Evolutionary conservation across 2,113 vertebrate species (phyloP).

Genomic region (Scopus umbretta): DNA sequence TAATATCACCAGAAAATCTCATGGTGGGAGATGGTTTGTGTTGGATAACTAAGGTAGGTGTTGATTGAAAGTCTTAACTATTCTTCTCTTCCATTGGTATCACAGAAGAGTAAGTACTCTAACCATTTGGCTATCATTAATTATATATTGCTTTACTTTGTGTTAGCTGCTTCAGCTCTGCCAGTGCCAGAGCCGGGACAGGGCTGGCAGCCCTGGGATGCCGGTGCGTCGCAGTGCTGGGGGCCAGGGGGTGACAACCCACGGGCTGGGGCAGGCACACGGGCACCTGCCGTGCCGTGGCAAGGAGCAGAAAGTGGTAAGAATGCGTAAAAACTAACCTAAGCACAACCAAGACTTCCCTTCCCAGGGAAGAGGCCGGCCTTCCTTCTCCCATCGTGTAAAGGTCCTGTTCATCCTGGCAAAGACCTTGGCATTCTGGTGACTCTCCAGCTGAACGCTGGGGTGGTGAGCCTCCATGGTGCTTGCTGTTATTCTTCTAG

Average conservation of each 20-base stretch:
- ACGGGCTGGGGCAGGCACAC: neutral
- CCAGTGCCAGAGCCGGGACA: accelerated
- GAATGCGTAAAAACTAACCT: neutral
- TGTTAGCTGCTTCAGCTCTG: neutral
- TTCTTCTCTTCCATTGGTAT: neutral
- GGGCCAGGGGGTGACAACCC: too few species aligned
- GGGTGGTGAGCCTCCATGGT: neutral
- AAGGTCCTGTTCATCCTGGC: neutral
- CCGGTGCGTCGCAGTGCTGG: neutral
- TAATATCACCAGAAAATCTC: neutral
- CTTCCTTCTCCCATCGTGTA: neutral
- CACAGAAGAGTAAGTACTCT: neutral
- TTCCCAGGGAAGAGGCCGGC: too few species aligned
- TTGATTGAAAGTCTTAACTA: neutral
- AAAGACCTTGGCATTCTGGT: neutral
- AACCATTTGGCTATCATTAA: neutral
- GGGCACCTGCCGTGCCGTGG: neutral
- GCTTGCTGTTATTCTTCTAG: neutral
- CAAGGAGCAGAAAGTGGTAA: neutral
- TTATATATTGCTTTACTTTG: neutral
- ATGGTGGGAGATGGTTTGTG: neutral
- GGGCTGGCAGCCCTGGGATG: neutral
- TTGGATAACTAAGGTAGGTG: neutral
- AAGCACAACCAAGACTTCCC: neutral
- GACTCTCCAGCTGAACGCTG: too few species aligned